Evolutionary conservation across 2,113 vertebrate species (phyloP).

Genomic region (Psephotus haematonotus): DNA sequence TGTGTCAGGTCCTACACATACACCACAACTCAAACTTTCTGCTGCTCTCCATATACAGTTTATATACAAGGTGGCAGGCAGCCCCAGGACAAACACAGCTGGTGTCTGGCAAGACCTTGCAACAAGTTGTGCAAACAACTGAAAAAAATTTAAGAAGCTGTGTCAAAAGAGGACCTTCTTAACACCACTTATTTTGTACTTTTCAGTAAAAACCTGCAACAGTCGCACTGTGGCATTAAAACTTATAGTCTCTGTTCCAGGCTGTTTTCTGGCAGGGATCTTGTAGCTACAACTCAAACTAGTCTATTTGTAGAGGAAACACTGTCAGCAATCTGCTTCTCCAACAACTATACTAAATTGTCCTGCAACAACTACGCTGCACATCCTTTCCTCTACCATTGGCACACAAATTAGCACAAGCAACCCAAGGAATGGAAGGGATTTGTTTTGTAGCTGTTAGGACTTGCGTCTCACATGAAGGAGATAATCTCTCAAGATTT

Average conservation of each 20-base stretch:
- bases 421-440: not conserved
- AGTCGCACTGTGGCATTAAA: not conserved
- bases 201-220: not conserved
- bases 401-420: not conserved
- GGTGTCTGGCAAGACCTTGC: not conserved
- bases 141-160: not conserved
- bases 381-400: not conserved
- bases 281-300: not conserved
- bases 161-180: not conserved
- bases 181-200: not conserved
- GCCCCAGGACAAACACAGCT: not conserved
- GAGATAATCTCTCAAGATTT: conserved; percentile 68
- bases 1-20: not conserved
- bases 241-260: not conserved
- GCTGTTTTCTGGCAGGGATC: not conserved
- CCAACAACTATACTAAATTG: not conserved
- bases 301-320: not conserved
- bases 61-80: not conserved
- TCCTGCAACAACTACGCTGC: not conserved
- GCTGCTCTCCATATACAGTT: not conserved
- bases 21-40: rapidly evolving
- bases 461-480: conserved; percentile 69
- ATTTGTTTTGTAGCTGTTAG: conserved; percentile 60
- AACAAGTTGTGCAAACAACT: not conserved
- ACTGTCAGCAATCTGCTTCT: not conserved